These are phyloP conservation scores for Knipowitschia caucasica DNA, from an alignment of 2,797 vertebrate species.

Conservation along the genomic window DNA sequence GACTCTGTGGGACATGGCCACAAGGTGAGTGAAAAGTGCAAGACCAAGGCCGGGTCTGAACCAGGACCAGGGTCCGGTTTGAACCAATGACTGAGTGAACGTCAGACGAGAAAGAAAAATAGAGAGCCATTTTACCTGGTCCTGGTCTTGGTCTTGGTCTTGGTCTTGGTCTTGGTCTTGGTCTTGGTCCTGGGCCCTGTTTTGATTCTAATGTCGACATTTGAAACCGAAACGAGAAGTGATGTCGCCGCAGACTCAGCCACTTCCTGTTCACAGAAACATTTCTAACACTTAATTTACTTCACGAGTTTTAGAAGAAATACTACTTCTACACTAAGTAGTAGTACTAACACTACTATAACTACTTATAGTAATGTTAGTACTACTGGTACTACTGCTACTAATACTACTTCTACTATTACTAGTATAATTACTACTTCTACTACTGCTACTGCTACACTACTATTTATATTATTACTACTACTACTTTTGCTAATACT, in stretches of 20 bases:
- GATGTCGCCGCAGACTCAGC: background rate
- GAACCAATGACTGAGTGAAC: too few species aligned
- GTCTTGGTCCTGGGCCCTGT: too few species aligned
- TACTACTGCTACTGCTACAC: background rate
- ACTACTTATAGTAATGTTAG: background rate
- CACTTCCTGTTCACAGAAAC: background rate
- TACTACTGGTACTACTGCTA: background rate
- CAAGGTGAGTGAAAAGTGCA: slow-evolving; percentile 71
- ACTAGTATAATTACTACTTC: too few species aligned
- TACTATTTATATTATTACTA: too few species aligned
- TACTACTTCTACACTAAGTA: background rate
- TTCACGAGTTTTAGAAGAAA: too few species aligned
- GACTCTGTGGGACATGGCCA: slow-evolving; percentile 83
- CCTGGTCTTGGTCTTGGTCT: too few species aligned
- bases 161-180: too few species aligned
- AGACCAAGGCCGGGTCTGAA: background rate
- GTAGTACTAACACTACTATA: too few species aligned
- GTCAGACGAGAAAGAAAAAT: too few species aligned
- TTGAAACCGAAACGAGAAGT: background rate
- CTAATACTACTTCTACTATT: background rate
- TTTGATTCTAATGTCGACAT: too few species aligned
- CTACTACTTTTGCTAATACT: too few species aligned
- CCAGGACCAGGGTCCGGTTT: background rate
- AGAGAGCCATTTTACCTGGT: too few species aligned
- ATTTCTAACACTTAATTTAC: background rate